Evolutionary conservation across 2,113 vertebrate species (phyloP).

Genomic region (Dolichallabes microphthalmus): DNA sequence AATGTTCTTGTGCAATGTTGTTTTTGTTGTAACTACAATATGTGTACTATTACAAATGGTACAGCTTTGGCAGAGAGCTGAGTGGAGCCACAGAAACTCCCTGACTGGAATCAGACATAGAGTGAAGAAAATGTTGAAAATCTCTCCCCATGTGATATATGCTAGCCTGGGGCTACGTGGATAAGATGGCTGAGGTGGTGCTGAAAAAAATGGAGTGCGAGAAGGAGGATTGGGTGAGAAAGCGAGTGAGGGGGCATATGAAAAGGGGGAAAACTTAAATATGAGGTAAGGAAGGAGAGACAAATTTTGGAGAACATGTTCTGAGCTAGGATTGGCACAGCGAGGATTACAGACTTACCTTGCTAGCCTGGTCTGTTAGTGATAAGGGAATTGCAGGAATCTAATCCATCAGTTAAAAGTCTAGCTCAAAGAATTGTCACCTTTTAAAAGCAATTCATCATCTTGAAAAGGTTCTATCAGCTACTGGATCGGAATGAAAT

Average conservation of each 20-base stretch:
- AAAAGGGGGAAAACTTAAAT: constrained; percentile 37
- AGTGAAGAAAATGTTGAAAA: constrained; percentile 48
- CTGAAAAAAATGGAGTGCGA: constrained; percentile 28
- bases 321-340: constrained; percentile 39
- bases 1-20: neutral
- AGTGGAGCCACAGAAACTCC: constrained; percentile 6
- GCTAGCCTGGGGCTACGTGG: constrained; percentile 48
- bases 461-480: constrained; percentile 36
- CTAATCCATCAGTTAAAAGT: constrained; percentile 52
- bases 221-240: constrained; percentile 22
- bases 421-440: constrained; percentile 43
- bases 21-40: neutral
- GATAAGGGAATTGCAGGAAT: constrained; percentile 56
- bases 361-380: constrained; percentile 46
- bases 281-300: constrained; percentile 30
- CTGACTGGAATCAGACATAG: constrained; percentile 27
- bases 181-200: constrained; percentile 55
- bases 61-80: neutral
- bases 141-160: constrained; percentile 45
- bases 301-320: constrained; percentile 26
- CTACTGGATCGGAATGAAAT: constrained; percentile 33
- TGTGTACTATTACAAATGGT: neutral
- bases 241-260: constrained; percentile 33
- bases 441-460: constrained; percentile 43
- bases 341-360: constrained; percentile 52